These are phyloP conservation scores for Drosophila kepulauana DNA, from an alignment of 1,140 invertebrate species.

Conservation along the genomic window DNA sequence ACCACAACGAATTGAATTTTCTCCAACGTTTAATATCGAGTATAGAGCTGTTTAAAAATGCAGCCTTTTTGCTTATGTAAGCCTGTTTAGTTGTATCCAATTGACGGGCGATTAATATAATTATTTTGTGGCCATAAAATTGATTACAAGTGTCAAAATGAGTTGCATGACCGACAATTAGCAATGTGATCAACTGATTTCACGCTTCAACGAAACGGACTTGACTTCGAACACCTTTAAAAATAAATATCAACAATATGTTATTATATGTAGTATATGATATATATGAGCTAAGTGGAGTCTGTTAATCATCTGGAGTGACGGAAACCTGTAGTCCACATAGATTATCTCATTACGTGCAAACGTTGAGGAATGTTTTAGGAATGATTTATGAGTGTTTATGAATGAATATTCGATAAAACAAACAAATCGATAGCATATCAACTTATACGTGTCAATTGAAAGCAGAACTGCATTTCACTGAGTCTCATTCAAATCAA, in stretches of 20 bases:
- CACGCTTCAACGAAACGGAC: slow-evolving; percentile 1
- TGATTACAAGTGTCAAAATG: slow-evolving; percentile 32
- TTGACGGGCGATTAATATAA: slow-evolving; percentile 10
- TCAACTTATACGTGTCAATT: slow-evolving; percentile 49
- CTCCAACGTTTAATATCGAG: not conserved
- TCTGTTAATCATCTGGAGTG: not conserved
- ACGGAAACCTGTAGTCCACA: not conserved
- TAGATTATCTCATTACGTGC: slow-evolving; percentile 40
- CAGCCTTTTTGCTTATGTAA: not conserved
- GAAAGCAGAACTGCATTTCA: slow-evolving; percentile 38
- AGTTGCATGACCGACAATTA: slow-evolving; percentile 29
- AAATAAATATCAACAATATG: slow-evolving; percentile 1
- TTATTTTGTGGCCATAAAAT: slow-evolving; percentile 16
- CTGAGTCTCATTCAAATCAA: not conserved
- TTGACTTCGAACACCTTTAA: not conserved
- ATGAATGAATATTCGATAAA: slow-evolving; percentile 23
- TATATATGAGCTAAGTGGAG: not conserved
- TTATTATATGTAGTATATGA: not conserved
- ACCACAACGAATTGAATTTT: not conserved
- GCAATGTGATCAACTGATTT: slow-evolving; percentile 26
- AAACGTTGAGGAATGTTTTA: not conserved
- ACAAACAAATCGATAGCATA: slow-evolving; percentile 13
- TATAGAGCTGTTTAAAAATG: not conserved
- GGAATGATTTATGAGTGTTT: slow-evolving; percentile 47
- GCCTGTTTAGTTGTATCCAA: not conserved